Evolutionary conservation across 2,888 invertebrate genomes (phyloP).

Genomic region (Macaria liturata): DNA sequence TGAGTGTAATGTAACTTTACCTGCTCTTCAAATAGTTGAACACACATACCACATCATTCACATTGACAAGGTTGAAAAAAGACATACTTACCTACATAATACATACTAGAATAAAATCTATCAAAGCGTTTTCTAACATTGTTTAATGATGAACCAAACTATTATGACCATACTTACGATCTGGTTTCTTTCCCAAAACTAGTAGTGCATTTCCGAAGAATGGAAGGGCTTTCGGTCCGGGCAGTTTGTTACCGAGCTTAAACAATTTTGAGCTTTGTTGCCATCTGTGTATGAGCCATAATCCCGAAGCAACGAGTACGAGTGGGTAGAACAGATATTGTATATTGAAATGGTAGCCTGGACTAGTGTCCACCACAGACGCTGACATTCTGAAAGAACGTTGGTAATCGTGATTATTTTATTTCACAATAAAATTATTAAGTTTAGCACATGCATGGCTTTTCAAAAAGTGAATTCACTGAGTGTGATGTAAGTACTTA

Average conservation of each 20-base stretch:
- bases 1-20: too few species aligned
- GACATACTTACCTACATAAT: too few species aligned
- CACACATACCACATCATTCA: too few species aligned
- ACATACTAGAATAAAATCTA: too few species aligned
- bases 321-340: constrained; percentile 24
- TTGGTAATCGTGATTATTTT: too few species aligned
- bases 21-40: too few species aligned
- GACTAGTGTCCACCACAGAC: constrained; percentile 11
- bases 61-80: too few species aligned
- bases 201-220: constrained; percentile 88
- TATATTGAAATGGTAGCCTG: constrained; percentile 7
- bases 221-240: constrained; percentile 86
- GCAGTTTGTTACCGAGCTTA: constrained; percentile 86
- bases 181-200: constrained; percentile 84
- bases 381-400: constrained; percentile 16
- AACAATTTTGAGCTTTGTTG: constrained; percentile 73
- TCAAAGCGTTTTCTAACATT: too few species aligned
- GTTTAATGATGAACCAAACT: neutral
- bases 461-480: too few species aligned
- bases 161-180: constrained; percentile 62
- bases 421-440: too few species aligned
- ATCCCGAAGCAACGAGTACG: constrained; percentile 10
- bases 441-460: too few species aligned
- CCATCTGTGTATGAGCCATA: constrained; percentile 28
- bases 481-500: too few species aligned